Evolutionary conservation across 2,888 invertebrate genomes (phyloP).

Genomic region (Aproaerema taeniolella): DNA sequence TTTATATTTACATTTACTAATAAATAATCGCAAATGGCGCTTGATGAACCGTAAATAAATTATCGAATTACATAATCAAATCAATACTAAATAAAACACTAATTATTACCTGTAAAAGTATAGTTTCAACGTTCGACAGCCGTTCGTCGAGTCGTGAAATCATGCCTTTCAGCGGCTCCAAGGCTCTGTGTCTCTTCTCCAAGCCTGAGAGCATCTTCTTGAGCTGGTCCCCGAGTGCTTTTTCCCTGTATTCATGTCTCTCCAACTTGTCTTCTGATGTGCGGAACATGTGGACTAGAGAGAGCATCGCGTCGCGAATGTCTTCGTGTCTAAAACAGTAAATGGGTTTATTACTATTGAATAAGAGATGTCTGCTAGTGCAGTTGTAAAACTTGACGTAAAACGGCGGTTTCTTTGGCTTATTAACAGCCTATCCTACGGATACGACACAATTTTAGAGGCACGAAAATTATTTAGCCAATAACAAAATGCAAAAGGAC

Average conservation of each 20-base stretch:
- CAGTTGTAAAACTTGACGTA: too few relatives aligned
- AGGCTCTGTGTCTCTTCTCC: conserved; percentile 83
- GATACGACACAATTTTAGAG: too few relatives aligned
- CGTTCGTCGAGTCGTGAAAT: conserved; percentile 85
- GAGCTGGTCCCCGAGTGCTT: conserved; percentile 86
- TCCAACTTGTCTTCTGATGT: conserved; percentile 89
- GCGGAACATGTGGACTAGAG: conserved; percentile 87
- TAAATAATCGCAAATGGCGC: too few relatives aligned
- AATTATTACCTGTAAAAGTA: conserved; percentile 85
- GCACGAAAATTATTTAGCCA: too few relatives aligned
- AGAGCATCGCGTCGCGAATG: conserved; percentile 87
- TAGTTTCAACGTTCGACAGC: conserved; percentile 85
- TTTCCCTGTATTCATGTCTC: conserved; percentile 89
- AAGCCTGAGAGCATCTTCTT: conserved; percentile 84
- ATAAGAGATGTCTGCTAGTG: too few relatives aligned
- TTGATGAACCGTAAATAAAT: too few relatives aligned
- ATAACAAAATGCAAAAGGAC: too few relatives aligned
- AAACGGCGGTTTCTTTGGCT: too few relatives aligned
- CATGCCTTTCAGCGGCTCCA: conserved; percentile 83
- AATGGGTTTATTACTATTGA: conserved; percentile 11
- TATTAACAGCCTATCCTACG: too few relatives aligned
- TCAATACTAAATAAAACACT: too few relatives aligned
- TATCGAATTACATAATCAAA: too few relatives aligned
- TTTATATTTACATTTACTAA: too few relatives aligned
- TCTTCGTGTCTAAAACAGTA: conserved; percentile 77